Base-by-base conservation (phyloP, 2,113 vertebrate species). In the Albula glossodonta region DNA sequence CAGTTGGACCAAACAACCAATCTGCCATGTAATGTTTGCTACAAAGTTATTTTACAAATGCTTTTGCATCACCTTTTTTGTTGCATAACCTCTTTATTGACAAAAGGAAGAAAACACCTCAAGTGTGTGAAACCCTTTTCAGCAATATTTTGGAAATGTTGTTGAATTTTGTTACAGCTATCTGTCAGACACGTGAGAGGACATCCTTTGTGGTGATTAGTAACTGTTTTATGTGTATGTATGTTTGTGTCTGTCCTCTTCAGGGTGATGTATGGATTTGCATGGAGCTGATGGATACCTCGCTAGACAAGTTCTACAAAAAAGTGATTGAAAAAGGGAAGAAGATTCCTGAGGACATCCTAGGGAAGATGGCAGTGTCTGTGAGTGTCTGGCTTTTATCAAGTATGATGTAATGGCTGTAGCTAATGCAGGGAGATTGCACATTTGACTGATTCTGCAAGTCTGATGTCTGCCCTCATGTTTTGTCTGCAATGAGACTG, bases 271-370 rank as follows among this genome's bases (percentile, higher is more conserved):
- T 99, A 57, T 99, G 98, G 98, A 99, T 99, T 92, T 99, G 98
- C 90, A 99, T 99, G 98, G 98, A 99, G 92, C 95, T 99, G 89
- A 98, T 99, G 98, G 98, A 99, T 91, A 99, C 98, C 0, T 99
- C 98, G 5, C 93, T 99, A 93, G 98, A 99, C 90, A 99, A 99
- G 90, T 99, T 99, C 94, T 99, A 99, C 94, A 99, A 99, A 91
- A 96, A 97, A 12, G 98, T 99, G 84, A 98, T 98, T 57, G 98
- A 99, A 93, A 98, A 97, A 92, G 96, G 96, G 66, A 93, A 96
- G 91, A 96, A 91, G 0, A 99, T 99, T 91, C 98, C 97, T 0
- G 98, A 99, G 91, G 97, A 99, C 91, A 99, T 99, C 91, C 91
- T 99, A 92, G 98, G 98, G 51, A 99, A 99, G 95, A 99, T 98